Base-by-base conservation (phyloP, 2,113 vertebrate genomes). In the Nycticebus coucang region DNA sequence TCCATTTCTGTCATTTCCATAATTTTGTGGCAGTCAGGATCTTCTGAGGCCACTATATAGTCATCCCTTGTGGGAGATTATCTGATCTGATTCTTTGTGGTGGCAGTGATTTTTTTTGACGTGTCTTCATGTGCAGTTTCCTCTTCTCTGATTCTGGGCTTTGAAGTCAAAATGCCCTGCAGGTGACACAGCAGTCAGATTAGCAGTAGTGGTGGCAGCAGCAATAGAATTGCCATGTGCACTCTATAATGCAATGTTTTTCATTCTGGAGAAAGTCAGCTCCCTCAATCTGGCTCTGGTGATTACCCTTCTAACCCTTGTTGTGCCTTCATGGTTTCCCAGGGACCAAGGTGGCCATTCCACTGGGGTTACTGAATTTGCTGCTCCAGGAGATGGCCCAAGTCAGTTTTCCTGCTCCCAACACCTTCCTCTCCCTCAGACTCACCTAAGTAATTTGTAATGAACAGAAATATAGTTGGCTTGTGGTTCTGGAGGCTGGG, bases 251-350 rank as follows among this genome's bases (percentile, higher is more conserved):
- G 83, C 53, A 83, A 17, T 82, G 35, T 11, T 45, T 84, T 89
- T 95, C 74, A 93, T 91, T 91, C 83, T 79, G 55, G 15, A 33
- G 41, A 74, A 81, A 82, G 30, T 84, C 30, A 24, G 88, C 59
- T 64, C 45, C 72, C 22, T 71, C 0, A 19, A 18, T 55, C n/a
- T 13, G 3, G 7, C 35, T 26, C n/a, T 17, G 41, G 4, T 1
- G 28, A 60, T 64, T 41, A 12, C 30, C 37, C 69, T 37, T 77
- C 55, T 53, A 37, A 41, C 2, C 19, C 87, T 74, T 33, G 50
- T 37, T 22, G 35, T 62, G 69, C 66, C 17, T 35, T 7, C 3
- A 12, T 60, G 59, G 57, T 71, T 86, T 81, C 89, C 75, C 26
- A n/a, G 79, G 21, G 57, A 80, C 71, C 10, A 24, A 28, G 19